Percentiles rank a stretch among this genome's conserved stretches.
These are phyloP conservation scores for Helleia helle DNA, from an alignment of 2,888 invertebrate species.

Conservation along the genomic window DNA sequence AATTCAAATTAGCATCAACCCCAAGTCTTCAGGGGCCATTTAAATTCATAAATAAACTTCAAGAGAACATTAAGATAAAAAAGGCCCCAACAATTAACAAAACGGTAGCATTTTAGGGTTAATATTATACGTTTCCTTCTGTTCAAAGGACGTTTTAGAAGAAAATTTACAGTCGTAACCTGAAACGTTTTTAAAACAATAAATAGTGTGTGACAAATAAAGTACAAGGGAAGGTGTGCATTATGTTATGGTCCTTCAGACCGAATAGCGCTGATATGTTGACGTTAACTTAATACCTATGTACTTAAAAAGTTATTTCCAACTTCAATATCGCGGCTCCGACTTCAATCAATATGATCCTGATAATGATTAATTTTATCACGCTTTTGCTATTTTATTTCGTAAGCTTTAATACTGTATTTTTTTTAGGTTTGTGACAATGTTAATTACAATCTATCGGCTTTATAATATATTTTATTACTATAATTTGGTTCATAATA, in stretches of 20 bases:
- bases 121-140: conserved; percentile 61
- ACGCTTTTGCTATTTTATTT: no score
- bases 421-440: no score
- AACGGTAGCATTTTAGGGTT: conserved; percentile 60
- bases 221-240: conserved; percentile 24
- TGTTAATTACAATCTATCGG: no score
- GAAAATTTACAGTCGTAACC: conserved; percentile 44
- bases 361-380: no score
- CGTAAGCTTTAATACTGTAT: no score
- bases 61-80: conserved; percentile 42
- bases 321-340: no score
- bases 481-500: no score
- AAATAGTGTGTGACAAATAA: conserved; percentile 50
- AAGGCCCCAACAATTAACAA: conserved; percentile 69
- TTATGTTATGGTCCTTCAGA: conserved; percentile 19
- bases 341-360: no score
- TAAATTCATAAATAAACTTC: conserved; percentile 65
- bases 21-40: conserved; percentile 56
- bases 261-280: background rate
- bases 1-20: conserved; percentile 67
- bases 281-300: no score
- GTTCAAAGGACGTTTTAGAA: conserved; percentile 31
- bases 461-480: no score
- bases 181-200: conserved; percentile 50
- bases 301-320: no score